Evolutionary conservation across 2,113 vertebrate genomes (phyloP).

Genomic region (Muscicapa adusta): DNA sequence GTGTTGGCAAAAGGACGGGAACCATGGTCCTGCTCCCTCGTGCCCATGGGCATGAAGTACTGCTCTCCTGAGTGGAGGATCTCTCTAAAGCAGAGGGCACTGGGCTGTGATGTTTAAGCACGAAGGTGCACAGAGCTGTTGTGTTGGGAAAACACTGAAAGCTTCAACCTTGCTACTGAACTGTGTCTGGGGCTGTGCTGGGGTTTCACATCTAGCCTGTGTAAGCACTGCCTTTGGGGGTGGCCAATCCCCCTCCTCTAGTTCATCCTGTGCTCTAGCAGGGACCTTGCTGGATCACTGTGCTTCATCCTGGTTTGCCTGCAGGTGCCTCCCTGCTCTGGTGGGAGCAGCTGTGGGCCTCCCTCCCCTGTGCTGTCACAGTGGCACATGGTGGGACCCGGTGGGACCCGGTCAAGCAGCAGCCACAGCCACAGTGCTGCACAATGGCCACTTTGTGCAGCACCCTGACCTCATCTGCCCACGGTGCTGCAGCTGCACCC

Average conservation of each 20-base stretch:
- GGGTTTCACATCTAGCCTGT: not conserved
- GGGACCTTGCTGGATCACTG: not conserved
- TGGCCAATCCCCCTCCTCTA: fast-evolving
- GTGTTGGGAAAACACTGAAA: not conserved
- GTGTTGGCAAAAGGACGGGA: fast-evolving
- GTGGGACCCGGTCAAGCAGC: not conserved
- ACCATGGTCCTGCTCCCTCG: fast-evolving
- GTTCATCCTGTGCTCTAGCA: not conserved
- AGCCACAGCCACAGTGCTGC: not conserved
- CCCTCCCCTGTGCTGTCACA: fast-evolving
- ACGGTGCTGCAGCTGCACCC: not conserved
- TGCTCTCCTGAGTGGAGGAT: not conserved
- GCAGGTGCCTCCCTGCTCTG: fast-evolving
- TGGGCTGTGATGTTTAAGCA: not conserved
- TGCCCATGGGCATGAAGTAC: fast-evolving
- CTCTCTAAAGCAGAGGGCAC: not conserved
- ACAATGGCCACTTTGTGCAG: constrained; percentile 31
- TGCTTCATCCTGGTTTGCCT: too few species aligned
- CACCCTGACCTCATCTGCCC: not conserved
- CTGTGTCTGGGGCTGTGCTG: not conserved
- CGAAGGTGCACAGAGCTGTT: not conserved
- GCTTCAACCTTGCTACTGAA: not conserved
- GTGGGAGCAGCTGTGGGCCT: not conserved
- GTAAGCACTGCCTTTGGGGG: not conserved
- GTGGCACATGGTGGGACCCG: fast-evolving